Conservation (phyloP, 2,113 vertebrate species). For the Xerus inauris region DNA sequence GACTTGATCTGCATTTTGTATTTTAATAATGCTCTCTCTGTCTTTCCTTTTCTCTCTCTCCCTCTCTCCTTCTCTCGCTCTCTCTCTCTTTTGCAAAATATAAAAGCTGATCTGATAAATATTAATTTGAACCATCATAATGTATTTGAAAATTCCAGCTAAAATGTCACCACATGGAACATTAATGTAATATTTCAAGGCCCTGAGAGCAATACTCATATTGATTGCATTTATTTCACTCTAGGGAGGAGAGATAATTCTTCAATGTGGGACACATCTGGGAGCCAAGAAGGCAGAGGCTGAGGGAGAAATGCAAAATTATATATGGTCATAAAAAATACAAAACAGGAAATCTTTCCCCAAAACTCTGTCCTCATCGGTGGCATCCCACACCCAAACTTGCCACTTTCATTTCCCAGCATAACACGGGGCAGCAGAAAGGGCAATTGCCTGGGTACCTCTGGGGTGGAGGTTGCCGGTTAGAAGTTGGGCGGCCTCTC, state of each 20-base stretch:
- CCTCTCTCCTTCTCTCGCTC: slow-evolving; percentile 73
- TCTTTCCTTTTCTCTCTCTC: slow-evolving; percentile 85
- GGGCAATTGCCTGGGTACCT: not conserved
- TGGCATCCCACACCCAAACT: slow-evolving; percentile 71
- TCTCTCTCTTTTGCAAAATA: slow-evolving; percentile 98
- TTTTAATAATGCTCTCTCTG: slow-evolving; percentile 93
- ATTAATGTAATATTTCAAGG: slow-evolving; percentile 99
- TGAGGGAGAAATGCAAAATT: slow-evolving; percentile 98
- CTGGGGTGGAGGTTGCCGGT: slow-evolving; percentile 28
- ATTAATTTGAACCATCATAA: slow-evolving; percentile 99
- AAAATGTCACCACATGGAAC: slow-evolving; percentile 99
- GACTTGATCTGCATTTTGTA: slow-evolving; percentile 94
- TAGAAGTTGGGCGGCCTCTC: not conserved
- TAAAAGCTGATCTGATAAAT: slow-evolving; percentile 99
- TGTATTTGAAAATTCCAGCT: slow-evolving; percentile 99
- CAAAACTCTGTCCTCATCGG: slow-evolving; percentile 59
- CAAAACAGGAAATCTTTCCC: slow-evolving; percentile 80
- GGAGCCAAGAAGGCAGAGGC: slow-evolving; percentile 98
- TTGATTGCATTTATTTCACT: slow-evolving; percentile 99
- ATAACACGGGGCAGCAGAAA: not conserved
- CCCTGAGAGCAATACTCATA: slow-evolving; percentile 99
- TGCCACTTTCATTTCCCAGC: slow-evolving; percentile 65
- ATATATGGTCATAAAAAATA: slow-evolving; percentile 90
- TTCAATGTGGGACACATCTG: slow-evolving; percentile 99
- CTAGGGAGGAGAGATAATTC: slow-evolving; percentile 99